phyloP scores from a whole-genome alignment of 2,797 vertebrate species.

The Austrolebias charrua region DNA sequence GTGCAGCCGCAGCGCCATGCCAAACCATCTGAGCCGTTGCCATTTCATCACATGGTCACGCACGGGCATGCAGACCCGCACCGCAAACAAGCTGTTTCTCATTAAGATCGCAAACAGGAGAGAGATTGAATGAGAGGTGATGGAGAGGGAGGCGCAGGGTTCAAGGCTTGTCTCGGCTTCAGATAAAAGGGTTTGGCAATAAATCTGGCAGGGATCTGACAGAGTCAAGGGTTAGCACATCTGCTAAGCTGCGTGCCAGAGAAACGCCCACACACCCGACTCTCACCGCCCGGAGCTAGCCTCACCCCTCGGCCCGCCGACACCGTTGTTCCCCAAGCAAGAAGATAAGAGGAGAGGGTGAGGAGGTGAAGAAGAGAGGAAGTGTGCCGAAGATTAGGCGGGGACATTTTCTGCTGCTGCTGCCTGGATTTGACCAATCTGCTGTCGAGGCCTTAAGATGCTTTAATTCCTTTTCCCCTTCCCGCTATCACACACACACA shows the following conservation, averaged over 20 bases:
- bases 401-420: constrained; percentile 62
- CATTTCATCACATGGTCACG: constrained; percentile 52
- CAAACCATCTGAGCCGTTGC: constrained; percentile 66
- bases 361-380: constrained; percentile 42
- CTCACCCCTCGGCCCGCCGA: constrained; percentile 37
- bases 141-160: constrained; percentile 12
- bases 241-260: constrained; percentile 22
- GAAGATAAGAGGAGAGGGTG: constrained; percentile 49
- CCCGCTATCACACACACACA: constrained; percentile 38
- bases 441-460: constrained; percentile 69
- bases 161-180: constrained; percentile 18
- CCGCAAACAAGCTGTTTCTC: constrained; percentile 69
- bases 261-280: constrained; percentile 35
- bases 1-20: constrained; percentile 47
- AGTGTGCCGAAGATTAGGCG: constrained; percentile 69
- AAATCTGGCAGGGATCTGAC: constrained; percentile 1
- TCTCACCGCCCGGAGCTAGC: constrained; percentile 33
- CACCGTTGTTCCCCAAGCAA: constrained; percentile 69
- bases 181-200: constrained; percentile 34
- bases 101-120: constrained; percentile 57
- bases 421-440: constrained; percentile 75
- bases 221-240: constrained; percentile 10
- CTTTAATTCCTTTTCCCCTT: constrained; percentile 61
- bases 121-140: constrained; percentile 44
- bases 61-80: constrained; percentile 29